A percentile compares a stretch with the other conserved stretches of the same genome.
Conservation (phyloP, 2,797 vertebrate species). For the Adrianichthys oophorus region DNA sequence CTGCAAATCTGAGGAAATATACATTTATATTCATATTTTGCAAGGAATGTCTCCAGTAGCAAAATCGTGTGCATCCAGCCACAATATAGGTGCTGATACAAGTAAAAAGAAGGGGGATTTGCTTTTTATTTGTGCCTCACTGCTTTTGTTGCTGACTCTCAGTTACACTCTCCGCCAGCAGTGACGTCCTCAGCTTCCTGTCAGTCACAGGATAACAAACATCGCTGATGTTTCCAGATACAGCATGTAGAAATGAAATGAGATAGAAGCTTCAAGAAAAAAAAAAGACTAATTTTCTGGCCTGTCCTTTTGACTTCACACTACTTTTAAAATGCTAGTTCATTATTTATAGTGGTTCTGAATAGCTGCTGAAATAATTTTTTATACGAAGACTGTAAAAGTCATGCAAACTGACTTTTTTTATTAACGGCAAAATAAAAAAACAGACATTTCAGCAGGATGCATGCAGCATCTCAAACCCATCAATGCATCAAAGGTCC, state of each 20-base stretch:
- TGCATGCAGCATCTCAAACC: constrained; percentile 12
- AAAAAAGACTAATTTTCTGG: not conserved
- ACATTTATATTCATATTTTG: constrained; percentile 12
- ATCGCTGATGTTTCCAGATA: constrained; percentile 10
- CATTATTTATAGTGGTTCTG: constrained; percentile 4
- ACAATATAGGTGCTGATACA: constrained; percentile 4
- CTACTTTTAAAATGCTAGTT: constrained; percentile 6
- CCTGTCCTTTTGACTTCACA: not conserved
- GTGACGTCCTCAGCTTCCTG: constrained; percentile 16
- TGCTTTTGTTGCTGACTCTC: constrained; percentile 27
- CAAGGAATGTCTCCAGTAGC: constrained; percentile 11
- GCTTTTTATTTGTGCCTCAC: constrained; percentile 12
- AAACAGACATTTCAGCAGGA: constrained; percentile 16
- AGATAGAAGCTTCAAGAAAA: not conserved
- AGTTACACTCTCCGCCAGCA: constrained; percentile 16
- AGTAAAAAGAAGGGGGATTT: constrained; percentile 2
- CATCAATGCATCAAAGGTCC: constrained; percentile 23
- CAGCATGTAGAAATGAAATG: constrained; percentile 7
- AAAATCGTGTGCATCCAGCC: constrained; percentile 10
- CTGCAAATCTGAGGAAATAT: constrained; percentile 12
- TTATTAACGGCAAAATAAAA: not conserved
- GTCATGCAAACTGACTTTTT: constrained; percentile 8
- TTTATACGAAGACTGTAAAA: constrained; percentile 5
- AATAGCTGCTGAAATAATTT: constrained; percentile 7
- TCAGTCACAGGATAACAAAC: constrained; percentile 19